A percentile compares a stretch with the other conserved stretches of the same genome.
phyloP scores from a whole-genome alignment of 1,140 invertebrate genomes.

The Calycopis cecrops region DNA sequence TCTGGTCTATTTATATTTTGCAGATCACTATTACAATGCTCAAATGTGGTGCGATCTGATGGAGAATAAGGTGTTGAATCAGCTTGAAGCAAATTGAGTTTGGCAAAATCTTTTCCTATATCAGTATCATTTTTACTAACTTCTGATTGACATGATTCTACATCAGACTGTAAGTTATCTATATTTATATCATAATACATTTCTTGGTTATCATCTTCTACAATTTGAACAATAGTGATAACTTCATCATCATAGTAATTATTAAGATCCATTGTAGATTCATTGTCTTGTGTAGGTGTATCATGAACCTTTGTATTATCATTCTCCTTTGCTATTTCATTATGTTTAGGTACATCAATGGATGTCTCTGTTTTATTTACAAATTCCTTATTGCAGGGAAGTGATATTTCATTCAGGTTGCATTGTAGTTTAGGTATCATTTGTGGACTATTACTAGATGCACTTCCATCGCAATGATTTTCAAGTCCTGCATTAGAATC shows the following conservation, averaged over 20 bases:
- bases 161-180: conserved; percentile 39
- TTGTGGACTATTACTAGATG: conserved; percentile 42
- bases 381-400: conserved; percentile 20
- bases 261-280: conserved; percentile 10
- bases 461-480: conserved; percentile 48
- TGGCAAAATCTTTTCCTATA: conserved; percentile 61
- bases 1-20: conserved; percentile 47
- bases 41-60: conserved; percentile 39
- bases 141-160: conserved; percentile 20
- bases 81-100: conserved; percentile 42
- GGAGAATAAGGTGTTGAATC: conserved; percentile 36
- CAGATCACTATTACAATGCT: conserved; percentile 28
- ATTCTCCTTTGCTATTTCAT: conserved; percentile 9
- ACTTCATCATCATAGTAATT: conserved; percentile 64
- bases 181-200: conserved; percentile 64
- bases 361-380: conserved; percentile 10
- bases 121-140: conserved; percentile 45
- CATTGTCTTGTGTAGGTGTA: conserved; percentile 17
- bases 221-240: conserved; percentile 69
- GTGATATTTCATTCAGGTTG: conserved; percentile 43
- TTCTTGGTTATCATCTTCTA: conserved; percentile 67
- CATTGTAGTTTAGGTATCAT: conserved; percentile 33
- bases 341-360: conserved; percentile 2
- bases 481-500: conserved; percentile 64
- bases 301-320: conserved; percentile 16